Evolutionary conservation across 2,888 invertebrate species (phyloP), one percentile per base, ranked within the genome.

Genomic region (Temnothorax ravouxi): DNA sequence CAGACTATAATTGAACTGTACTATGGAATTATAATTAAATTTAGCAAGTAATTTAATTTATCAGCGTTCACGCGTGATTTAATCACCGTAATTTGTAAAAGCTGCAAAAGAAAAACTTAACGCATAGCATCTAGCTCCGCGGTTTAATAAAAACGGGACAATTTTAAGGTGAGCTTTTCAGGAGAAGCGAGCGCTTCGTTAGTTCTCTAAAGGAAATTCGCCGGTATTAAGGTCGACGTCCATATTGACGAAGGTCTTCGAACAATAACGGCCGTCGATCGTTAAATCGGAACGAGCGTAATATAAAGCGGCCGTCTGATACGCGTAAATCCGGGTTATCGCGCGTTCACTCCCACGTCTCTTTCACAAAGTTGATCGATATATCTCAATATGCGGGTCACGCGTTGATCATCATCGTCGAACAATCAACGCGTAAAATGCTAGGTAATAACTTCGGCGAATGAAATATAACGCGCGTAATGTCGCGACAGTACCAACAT

Each of bases 281-380:
- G 84, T 84, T 84, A 84, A 84, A 83, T 82, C 66, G 66, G 74
- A 61, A 84, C 84, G 82, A 84, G 66, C 50, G 64, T 83, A 67
- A 69, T 84, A 69, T 84, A 82, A 84, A 72, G 54, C 44, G 59
- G n/a, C 21, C 79, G 59, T 18, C 47, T 47, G 80, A 80, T 80
- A 61, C 74, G 80, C 72, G 18, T 80, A 80, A 80, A 25, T 13
- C 56, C 38, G 59, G 18, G 47, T 72, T 80, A 80, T 72, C 56
- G 56, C 72, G 29, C 59, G 59, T 80, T 80, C 50, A 25, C 50
- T 74, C n/a, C 38, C 25, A 69, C 69, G 50, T 66, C 25, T 52
- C 11, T 41, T 38, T 52, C 25, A 5, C 8, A n/a, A 9, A 41
- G n/a, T 77, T 56, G 69, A 77, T 69, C 74, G 61, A 47, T 61